These are phyloP conservation scores for Alaudala cheleensis DNA, from an alignment of 2,113 vertebrate genomes.

Conservation along the genomic window DNA sequence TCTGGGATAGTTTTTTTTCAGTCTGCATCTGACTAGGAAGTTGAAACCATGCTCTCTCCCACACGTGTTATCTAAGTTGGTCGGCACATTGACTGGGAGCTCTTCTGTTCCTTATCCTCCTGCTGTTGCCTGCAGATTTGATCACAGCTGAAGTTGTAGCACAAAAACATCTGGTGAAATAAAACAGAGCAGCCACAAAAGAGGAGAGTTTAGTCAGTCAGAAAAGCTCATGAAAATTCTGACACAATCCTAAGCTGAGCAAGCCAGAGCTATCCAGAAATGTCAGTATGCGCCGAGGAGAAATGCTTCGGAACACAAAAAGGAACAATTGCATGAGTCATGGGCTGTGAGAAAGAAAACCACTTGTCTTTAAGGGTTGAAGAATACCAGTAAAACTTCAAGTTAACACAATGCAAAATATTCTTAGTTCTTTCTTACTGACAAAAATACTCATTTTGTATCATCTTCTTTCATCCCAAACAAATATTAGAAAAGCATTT, in stretches of 20 bases:
- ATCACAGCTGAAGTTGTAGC: neutral
- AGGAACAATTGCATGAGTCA: conserved; percentile 49
- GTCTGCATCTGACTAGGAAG: neutral
- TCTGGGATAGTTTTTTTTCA: neutral
- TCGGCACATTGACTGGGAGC: neutral
- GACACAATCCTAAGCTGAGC: neutral
- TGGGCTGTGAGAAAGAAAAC: neutral
- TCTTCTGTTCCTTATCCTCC: neutral
- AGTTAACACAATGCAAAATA: neutral
- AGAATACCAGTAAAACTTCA: neutral
- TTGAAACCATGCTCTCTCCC: neutral
- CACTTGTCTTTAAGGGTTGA: neutral
- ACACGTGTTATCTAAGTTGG: neutral
- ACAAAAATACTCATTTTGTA: neutral
- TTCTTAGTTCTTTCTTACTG: neutral
- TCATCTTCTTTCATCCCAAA: neutral
- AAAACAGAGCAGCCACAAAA: neutral
- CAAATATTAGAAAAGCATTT: neutral
- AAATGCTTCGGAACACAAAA: conserved; percentile 16
- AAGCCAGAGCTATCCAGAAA: conserved; percentile 29
- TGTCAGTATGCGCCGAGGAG: neutral
- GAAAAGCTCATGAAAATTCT: conserved; percentile 7
- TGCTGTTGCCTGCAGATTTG: neutral
- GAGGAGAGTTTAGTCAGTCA: neutral
- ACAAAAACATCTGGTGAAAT: conserved; percentile 6